Conservation (phyloP, 2,113 vertebrate genomes). For the Paracanthobrama guichenoti region DNA sequence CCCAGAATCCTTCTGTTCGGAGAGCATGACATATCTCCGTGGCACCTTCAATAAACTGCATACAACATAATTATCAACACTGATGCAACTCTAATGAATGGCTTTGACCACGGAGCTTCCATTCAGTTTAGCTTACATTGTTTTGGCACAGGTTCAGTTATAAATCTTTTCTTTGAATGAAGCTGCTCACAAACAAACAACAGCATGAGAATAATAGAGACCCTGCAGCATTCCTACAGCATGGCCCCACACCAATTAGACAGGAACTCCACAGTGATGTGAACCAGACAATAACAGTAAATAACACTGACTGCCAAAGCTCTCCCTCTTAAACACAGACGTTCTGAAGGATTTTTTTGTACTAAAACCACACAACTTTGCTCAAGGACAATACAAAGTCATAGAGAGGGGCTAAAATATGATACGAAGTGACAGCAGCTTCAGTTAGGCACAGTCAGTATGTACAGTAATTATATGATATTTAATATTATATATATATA, state of each 20-base stretch:
- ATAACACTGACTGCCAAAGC: slow-evolving; percentile 30
- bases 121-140: background rate
- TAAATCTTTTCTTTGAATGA: background rate
- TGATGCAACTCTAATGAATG: background rate
- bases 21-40: slow-evolving; percentile 91
- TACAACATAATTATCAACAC: slow-evolving; percentile 9
- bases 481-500: background rate
- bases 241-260: background rate
- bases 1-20: slow-evolving; percentile 89
- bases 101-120: background rate
- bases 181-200: background rate
- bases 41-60: slow-evolving; percentile 88
- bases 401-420: background rate
- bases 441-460: background rate
- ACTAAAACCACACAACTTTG: background rate
- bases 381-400: background rate
- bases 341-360: background rate
- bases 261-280: slow-evolving; percentile 25
- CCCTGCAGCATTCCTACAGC: background rate
- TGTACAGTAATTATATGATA: background rate
- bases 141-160: background rate
- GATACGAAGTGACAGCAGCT: background rate
- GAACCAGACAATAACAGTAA: slow-evolving; percentile 56
- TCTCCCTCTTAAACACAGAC: background rate
- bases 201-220: background rate